A percentile compares a stretch with the other conserved stretches of the same genome.
Conservation (phyloP, 1,140 invertebrate species). For the Drosophila ficusphila region DNA sequence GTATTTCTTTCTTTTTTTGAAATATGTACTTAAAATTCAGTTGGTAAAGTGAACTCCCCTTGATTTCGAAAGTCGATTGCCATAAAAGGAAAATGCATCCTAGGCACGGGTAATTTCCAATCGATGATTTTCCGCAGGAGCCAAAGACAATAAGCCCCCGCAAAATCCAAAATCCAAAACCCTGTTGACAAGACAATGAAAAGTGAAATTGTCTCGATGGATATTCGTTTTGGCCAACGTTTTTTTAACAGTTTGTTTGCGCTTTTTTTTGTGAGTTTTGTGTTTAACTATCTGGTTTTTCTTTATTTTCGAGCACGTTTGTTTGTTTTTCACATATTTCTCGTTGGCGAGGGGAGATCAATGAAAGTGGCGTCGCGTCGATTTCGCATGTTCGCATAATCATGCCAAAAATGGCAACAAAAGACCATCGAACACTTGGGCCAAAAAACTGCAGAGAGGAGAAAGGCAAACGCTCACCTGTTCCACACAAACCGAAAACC, state of each 20-base stretch:
- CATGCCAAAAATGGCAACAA: slow-evolving; percentile 69
- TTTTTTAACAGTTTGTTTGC: slow-evolving; percentile 6
- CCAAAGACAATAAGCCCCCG: neutral
- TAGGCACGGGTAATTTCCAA: slow-evolving; percentile 7
- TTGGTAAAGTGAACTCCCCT: neutral
- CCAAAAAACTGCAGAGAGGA: slow-evolving; percentile 37
- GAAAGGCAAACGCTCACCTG: slow-evolving; percentile 31
- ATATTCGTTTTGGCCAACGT: slow-evolving; percentile 34
- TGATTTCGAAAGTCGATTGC: slow-evolving; percentile 26
- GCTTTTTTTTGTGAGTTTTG: too few relatives aligned
- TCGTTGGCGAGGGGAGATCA: slow-evolving; percentile 34
- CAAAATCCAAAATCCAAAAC: neutral
- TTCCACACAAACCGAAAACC: neutral
- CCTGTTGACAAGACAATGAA: slow-evolving; percentile 61
- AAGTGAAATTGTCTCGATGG: slow-evolving; percentile 75
- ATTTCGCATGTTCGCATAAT: slow-evolving; percentile 76
- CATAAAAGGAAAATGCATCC: slow-evolving; percentile 12
- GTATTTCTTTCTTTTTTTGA: neutral
- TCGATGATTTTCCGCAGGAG: slow-evolving; percentile 11
- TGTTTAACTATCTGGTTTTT: slow-evolving; percentile 42
- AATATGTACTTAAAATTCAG: neutral
- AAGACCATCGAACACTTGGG: slow-evolving; percentile 28
- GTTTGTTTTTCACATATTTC: slow-evolving; percentile 25
- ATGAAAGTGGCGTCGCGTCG: slow-evolving; percentile 56
- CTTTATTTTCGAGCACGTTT: slow-evolving; percentile 38